phyloP scores from a whole-genome alignment of 1,140 invertebrate species.

The Eubasilissa regina region DNA sequence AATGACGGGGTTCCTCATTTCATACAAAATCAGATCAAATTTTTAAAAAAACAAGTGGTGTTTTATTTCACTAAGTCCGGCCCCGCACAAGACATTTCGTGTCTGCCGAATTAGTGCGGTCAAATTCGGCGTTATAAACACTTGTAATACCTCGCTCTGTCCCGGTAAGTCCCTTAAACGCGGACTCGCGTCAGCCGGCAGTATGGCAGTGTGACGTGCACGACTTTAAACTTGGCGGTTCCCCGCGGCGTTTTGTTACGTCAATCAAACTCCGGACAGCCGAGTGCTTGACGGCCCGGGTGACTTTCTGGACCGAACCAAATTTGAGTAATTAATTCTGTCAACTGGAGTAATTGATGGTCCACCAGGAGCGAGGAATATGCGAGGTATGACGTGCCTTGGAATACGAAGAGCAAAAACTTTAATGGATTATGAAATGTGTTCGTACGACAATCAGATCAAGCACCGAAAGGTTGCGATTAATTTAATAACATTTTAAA shows the following conservation, averaged over 20 bases:
- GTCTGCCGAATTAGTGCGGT: conserved; percentile 1
- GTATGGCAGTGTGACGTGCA: conserved; percentile 15
- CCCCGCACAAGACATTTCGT: conserved; percentile 14
- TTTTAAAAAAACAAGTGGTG: too few relatives aligned
- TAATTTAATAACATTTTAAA: too few relatives aligned
- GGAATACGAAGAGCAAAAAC: not conserved
- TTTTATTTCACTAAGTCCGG: not conserved
- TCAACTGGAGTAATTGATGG: conserved; percentile 47
- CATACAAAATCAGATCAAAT: too few relatives aligned
- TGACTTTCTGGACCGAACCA: conserved; percentile 27
- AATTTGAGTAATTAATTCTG: conserved; percentile 50
- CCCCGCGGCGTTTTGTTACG: conserved; percentile 46
- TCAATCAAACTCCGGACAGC: conserved; percentile 35
- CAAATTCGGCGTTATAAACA: conserved; percentile 32
- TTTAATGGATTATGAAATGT: conserved; percentile 8
- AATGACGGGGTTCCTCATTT: too few relatives aligned
- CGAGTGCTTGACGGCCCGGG: conserved; percentile 7
- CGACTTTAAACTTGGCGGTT: conserved; percentile 2
- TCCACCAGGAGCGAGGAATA: conserved; percentile 9
- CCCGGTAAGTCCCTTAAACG: conserved; percentile 25
- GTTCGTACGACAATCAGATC: not conserved
- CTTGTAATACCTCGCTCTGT: conserved; percentile 31
- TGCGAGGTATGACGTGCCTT: not conserved
- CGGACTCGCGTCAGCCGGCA: conserved; percentile 20
- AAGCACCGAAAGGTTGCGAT: too few relatives aligned